Percentiles rank a stretch among this genome's conserved stretches.
phyloP scores from a whole-genome alignment of 2,888 invertebrate genomes.

The Ashinkailepas kermadecensis region DNA sequence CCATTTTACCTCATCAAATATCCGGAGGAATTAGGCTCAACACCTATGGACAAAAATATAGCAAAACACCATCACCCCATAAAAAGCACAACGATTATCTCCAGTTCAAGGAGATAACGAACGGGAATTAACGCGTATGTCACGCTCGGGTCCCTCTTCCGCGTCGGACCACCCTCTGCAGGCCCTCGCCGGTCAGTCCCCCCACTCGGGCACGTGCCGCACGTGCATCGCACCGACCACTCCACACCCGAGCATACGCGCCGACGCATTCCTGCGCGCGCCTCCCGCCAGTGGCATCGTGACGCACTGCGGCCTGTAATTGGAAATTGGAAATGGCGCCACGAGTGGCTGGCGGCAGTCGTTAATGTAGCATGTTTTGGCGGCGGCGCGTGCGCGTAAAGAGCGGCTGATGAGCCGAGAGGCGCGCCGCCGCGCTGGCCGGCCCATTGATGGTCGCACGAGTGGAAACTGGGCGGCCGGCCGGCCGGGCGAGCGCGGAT shows the following conservation, averaged over 20 bases:
- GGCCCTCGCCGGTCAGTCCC: neutral
- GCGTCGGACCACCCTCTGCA: neutral
- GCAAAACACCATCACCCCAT: too few species aligned
- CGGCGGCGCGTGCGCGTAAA: neutral
- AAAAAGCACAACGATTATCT: too few species aligned
- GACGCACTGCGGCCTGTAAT: neutral
- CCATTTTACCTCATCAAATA: too few species aligned
- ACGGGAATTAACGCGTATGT: neutral
- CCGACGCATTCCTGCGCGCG: neutral
- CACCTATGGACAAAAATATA: too few species aligned
- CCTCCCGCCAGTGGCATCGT: neutral
- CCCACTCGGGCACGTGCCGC: neutral
- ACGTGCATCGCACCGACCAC: neutral
- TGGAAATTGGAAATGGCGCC: neutral
- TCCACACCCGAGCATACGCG: neutral
- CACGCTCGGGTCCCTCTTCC: too few species aligned
- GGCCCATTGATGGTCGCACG: neutral
- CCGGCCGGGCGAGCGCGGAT: neutral
- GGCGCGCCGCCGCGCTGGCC: neutral
- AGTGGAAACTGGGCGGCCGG: neutral
- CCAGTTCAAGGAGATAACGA: neutral
- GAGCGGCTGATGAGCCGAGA: slow-evolving; percentile 7
- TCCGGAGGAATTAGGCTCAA: too few species aligned
- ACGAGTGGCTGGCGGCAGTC: neutral
- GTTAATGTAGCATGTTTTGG: slow-evolving; percentile 12